Conservation (phyloP, 2,113 vertebrate species). For the Manacus vitellinus region DNA sequence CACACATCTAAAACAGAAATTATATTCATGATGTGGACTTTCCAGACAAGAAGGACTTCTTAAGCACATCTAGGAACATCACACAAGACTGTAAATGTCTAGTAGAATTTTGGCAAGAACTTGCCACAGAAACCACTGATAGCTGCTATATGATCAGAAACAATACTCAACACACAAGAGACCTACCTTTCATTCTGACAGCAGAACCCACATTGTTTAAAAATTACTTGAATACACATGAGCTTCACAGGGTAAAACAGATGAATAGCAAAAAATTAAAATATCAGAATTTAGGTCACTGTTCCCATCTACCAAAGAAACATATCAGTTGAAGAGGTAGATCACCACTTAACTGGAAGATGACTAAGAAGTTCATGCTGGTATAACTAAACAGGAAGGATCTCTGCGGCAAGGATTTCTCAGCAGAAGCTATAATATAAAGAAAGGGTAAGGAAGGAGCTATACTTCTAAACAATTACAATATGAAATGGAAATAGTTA, state of each 20-base stretch:
- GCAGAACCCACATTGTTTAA: neutral
- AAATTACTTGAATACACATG: neutral
- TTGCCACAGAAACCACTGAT: neutral
- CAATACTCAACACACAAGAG: neutral
- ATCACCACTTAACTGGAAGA: neutral
- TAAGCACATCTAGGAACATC: neutral
- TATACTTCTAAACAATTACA: neutral
- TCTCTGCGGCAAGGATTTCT: neutral
- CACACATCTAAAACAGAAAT: neutral
- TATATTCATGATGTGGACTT: neutral
- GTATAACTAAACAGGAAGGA: neutral
- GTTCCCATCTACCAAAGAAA: neutral
- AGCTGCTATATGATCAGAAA: neutral
- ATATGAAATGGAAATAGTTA: neutral
- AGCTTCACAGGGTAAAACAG: neutral
- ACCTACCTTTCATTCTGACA: neutral
- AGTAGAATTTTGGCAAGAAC: neutral
- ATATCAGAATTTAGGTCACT: neutral
- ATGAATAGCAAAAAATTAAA: neutral
- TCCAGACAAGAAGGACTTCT: neutral
- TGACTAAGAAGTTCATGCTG: neutral
- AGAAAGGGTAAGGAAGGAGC: neutral
- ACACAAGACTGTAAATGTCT: fast-evolving
- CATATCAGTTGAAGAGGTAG: neutral
- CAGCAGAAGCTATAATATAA: neutral